These are phyloP conservation scores for Drosophila arawakana DNA, from an alignment of 1,140 invertebrate species.

Conservation along the genomic window DNA sequence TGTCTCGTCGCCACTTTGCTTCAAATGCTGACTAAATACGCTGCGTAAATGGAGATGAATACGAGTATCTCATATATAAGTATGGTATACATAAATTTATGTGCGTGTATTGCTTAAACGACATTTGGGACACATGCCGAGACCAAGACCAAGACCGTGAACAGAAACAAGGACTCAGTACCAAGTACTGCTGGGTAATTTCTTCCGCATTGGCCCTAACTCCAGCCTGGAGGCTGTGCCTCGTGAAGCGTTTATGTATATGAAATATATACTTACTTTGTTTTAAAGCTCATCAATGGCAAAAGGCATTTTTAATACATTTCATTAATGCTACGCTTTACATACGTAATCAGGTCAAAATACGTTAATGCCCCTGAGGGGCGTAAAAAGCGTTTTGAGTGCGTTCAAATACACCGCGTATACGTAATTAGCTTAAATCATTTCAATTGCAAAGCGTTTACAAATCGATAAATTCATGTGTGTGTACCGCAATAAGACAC, in stretches of 20 bases:
- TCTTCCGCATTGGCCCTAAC: not conserved
- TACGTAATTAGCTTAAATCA: constrained; percentile 29
- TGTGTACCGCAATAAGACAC: not conserved
- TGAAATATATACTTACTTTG: constrained; percentile 28
- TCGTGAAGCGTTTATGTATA: constrained; percentile 28
- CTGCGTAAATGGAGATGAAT: constrained; percentile 47
- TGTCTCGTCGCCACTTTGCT: constrained; percentile 16
- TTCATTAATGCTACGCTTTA: constrained; percentile 48
- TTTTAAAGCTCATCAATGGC: constrained; percentile 69
- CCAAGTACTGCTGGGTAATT: not conserved
- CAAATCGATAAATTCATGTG: constrained; percentile 12
- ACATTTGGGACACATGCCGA: constrained; percentile 27
- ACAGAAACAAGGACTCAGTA: too few species aligned
- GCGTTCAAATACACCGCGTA: not conserved
- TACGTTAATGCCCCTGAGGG: constrained; percentile 1
- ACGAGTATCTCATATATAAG: constrained; percentile 28
- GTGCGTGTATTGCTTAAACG: constrained; percentile 38
- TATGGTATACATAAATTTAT: constrained; percentile 43
- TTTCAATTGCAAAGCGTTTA: constrained; percentile 11
- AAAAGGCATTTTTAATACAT: constrained; percentile 72
- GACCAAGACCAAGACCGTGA: not conserved
- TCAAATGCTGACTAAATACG: constrained; percentile 69
- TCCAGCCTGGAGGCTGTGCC: not conserved
- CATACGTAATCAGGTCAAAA: constrained; percentile 55
- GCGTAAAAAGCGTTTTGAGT: not conserved